Percentiles rank a stretch among this genome's conserved stretches.
phyloP scores from a whole-genome alignment of 1,140 invertebrate species.

The Phymastichus coffea region DNA sequence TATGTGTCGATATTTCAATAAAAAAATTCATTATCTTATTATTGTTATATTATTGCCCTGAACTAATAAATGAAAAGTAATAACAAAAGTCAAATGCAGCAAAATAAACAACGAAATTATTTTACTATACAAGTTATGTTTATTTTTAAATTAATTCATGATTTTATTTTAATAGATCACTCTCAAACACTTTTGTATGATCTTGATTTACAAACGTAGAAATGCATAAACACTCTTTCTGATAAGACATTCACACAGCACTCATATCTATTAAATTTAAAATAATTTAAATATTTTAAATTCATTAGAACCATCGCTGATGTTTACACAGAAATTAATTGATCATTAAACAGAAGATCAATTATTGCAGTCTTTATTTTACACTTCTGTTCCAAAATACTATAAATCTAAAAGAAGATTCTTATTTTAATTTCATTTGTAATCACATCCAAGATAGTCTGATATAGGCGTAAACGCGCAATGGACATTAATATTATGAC shows the following conservation, averaged over 20 bases:
- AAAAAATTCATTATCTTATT: too few species aligned
- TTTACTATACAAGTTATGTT: too few species aligned
- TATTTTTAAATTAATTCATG: background rate
- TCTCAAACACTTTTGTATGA: slow-evolving; percentile 1
- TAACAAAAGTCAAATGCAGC: too few species aligned
- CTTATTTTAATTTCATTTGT: slow-evolving; percentile 14
- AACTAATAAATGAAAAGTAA: too few species aligned
- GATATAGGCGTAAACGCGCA: slow-evolving; percentile 10
- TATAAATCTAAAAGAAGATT: slow-evolving; percentile 3
- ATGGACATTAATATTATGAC: slow-evolving; percentile 7
- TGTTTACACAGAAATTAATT: background rate
- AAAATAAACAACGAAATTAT: too few species aligned
- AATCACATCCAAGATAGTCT: background rate
- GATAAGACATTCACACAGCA: slow-evolving; percentile 34
- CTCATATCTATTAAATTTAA: slow-evolving; percentile 23
- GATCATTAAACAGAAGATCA: too few species aligned
- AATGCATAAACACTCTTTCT: slow-evolving; percentile 23
- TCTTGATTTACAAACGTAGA: slow-evolving; percentile 24
- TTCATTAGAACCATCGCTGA: slow-evolving; percentile 6
- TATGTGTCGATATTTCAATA: slow-evolving; percentile 11
- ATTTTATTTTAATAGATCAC: background rate
- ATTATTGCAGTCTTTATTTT: slow-evolving; percentile 4
- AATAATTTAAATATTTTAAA: slow-evolving; percentile 50
- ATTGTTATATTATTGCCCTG: background rate
- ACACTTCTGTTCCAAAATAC: slow-evolving; percentile 1